Evolutionary conservation across 2,888 invertebrate species (phyloP).

Genomic region (Gnatocerus cornutus): DNA sequence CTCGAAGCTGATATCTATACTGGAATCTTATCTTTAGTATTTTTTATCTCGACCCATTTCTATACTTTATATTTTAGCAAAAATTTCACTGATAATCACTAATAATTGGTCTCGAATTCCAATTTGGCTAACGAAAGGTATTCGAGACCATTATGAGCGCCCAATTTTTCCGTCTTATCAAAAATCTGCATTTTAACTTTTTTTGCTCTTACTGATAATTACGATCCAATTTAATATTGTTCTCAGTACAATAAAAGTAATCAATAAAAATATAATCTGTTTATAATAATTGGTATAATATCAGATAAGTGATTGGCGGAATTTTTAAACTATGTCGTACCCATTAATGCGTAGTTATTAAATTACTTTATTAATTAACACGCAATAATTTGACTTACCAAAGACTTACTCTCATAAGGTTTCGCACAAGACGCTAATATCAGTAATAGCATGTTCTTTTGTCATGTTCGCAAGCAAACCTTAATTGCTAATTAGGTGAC

Average conservation of each 20-base stretch:
- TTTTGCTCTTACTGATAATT: not conserved
- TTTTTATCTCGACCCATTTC: no score
- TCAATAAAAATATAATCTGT: not conserved
- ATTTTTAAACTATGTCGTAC: not conserved
- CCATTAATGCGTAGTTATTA: no score
- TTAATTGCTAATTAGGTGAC: no score
- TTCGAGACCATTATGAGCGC: conserved; percentile 5
- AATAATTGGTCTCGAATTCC: conserved; percentile 6
- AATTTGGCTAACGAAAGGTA: not conserved
- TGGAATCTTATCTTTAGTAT: no score
- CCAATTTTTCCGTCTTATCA: not conserved
- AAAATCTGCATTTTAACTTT: conserved; percentile 1
- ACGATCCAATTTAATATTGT: not conserved
- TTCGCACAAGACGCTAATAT: no score
- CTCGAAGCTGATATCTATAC: no score
- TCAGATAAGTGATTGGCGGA: not conserved
- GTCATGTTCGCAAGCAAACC: no score
- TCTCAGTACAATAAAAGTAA: not conserved
- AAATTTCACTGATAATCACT: conserved; percentile 9
- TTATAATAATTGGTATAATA: not conserved
- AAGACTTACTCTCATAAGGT: no score
- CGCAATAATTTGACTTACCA: no score
- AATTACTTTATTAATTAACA: no score
- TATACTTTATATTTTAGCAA: not conserved
- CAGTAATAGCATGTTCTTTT: no score